Percentiles rank a stretch among this genome's conserved stretches.
These are phyloP conservation scores for Boloria euphrosyne DNA, from an alignment of 2,888 invertebrate genomes.

Conservation along the genomic window DNA sequence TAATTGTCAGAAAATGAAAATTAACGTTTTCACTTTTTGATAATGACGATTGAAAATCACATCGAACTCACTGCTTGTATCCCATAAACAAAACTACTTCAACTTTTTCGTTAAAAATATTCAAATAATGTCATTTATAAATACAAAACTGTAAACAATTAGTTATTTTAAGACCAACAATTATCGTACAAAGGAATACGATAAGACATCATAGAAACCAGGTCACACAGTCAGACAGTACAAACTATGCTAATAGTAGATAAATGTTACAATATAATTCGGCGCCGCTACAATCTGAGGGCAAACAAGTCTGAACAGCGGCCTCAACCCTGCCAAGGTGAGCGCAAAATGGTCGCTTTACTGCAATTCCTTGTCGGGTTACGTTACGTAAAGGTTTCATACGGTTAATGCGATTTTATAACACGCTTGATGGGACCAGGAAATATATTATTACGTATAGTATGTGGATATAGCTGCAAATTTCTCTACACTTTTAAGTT, in stretches of 20 bases:
- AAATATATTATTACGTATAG: neutral
- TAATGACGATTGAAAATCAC: no score
- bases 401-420: neutral
- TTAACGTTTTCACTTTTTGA: no score
- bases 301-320: conserved; percentile 10
- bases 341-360: conserved; percentile 7
- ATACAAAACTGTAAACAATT: neutral
- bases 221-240: conserved; percentile 15
- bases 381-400: conserved; percentile 9
- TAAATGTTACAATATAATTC: conserved; percentile 4
- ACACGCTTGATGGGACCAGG: neutral
- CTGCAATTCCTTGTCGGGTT: conserved; percentile 14
- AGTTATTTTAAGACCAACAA: conserved; percentile 1
- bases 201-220: conserved; percentile 23
- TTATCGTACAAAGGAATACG: conserved; percentile 9
- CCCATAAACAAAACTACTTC: no score
- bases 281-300: neutral
- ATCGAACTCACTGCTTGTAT: no score
- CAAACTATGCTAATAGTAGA: conserved; percentile 4
- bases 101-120: no score
- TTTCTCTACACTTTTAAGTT: no score
- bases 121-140: neutral
- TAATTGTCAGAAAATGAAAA: no score
- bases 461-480: no score
- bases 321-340: conserved; percentile 28